phyloP scores from a whole-genome alignment of 2,888 invertebrate genomes.

The Hoplodrina blanda region DNA sequence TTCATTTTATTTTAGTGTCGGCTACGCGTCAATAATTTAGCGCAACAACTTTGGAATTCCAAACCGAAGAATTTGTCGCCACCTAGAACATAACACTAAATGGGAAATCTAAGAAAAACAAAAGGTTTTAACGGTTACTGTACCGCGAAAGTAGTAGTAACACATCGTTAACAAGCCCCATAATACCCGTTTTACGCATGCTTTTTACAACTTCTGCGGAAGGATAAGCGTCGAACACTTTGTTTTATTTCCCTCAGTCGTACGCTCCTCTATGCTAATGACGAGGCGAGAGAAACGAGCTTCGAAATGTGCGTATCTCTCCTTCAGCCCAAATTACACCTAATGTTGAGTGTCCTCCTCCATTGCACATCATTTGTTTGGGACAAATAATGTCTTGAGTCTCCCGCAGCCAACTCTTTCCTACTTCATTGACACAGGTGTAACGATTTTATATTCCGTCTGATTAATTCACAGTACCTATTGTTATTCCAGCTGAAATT shows the following conservation, averaged over 20 bases:
- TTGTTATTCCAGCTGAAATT: neutral
- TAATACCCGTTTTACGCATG: conserved; percentile 40
- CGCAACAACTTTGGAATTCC: neutral
- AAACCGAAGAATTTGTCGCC: conserved; percentile 22
- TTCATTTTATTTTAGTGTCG: neutral
- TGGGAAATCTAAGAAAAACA: conserved; percentile 24
- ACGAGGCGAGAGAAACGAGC: neutral
- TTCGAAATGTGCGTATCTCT: neutral
- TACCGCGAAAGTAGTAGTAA: conserved; percentile 25
- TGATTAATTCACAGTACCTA: neutral
- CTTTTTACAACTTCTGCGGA: conserved; percentile 45
- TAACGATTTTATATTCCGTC: neutral
- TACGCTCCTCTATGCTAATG: neutral
- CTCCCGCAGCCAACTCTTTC: neutral
- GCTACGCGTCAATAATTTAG: neutral
- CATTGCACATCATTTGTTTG: neutral
- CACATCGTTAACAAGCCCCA: conserved; percentile 27
- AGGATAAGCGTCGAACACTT: conserved; percentile 25
- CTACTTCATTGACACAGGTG: neutral
- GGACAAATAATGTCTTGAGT: neutral
- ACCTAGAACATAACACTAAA: conserved; percentile 24
- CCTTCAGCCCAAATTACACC: neutral
- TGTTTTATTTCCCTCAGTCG: conserved; percentile 25
- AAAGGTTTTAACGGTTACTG: conserved; percentile 33
- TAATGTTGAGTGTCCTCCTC: neutral